A percentile compares a stretch with the other conserved stretches of the same genome.
phyloP scores from a whole-genome alignment of 2,888 invertebrate genomes.

The Euclidia mi region DNA sequence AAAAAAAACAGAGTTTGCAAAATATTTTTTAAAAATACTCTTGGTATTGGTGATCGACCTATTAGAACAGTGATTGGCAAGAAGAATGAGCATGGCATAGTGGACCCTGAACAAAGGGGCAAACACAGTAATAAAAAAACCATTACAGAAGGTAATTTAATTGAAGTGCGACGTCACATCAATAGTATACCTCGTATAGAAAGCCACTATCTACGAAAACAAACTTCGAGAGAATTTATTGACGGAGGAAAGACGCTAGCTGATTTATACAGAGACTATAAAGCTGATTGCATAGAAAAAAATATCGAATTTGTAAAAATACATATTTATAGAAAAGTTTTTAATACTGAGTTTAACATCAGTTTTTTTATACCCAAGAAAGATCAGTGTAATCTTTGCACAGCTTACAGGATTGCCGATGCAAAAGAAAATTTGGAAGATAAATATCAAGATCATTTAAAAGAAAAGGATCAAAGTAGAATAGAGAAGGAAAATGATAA shows the following conservation, averaged over 20 bases:
- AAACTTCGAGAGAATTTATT: constrained; percentile 5
- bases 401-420: no score
- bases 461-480: no score
- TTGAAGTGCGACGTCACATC: constrained; percentile 10
- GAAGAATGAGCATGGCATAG: constrained; percentile 7
- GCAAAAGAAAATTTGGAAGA: no score
- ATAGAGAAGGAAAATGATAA: constrained; percentile 9
- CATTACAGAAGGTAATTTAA: background rate
- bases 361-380: constrained; percentile 19
- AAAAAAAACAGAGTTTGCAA: no score
- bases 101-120: constrained; percentile 11
- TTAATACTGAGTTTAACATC: constrained; percentile 13
- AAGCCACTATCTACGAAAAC: constrained; percentile 8
- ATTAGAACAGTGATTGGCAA: constrained; percentile 25
- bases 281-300: constrained; percentile 3
- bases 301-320: background rate
- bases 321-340: constrained; percentile 12
- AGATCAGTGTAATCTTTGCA: constrained; percentile 15
- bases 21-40: constrained; percentile 16
- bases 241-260: constrained; percentile 1
- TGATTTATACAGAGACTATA: constrained; percentile 2
- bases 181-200: constrained; percentile 8
- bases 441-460: background rate
- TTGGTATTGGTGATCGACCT: constrained; percentile 17
- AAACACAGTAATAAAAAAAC: constrained; percentile 12